phyloP scores from a whole-genome alignment of 2,113 vertebrate genomes.

The Catagonus wagneri region DNA sequence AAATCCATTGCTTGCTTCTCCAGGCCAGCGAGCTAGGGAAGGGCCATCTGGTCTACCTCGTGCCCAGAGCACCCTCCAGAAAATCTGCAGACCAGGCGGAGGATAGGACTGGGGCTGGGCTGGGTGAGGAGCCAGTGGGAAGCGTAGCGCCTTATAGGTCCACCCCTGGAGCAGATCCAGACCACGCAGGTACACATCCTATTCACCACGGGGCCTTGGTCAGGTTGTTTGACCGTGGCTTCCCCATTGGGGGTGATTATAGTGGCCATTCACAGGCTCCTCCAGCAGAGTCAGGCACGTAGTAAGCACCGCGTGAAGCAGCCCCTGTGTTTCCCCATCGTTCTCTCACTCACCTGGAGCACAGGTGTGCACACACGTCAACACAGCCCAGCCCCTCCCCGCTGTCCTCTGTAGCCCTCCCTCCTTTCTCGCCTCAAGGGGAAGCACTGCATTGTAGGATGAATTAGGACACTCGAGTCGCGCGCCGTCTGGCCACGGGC shows the following conservation, averaged over 20 bases:
- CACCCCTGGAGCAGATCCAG: neutral
- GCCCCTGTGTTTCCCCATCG: accelerated
- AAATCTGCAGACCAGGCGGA: neutral
- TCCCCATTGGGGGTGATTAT: accelerated
- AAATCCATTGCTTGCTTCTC: neutral
- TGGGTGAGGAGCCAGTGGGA: neutral
- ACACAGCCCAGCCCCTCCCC: neutral
- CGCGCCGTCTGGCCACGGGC: accelerated
- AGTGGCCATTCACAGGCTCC: accelerated
- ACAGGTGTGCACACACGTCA: accelerated
- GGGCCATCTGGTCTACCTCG: neutral
- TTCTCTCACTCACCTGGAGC: neutral
- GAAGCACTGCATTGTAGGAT: accelerated
- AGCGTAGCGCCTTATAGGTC: accelerated
- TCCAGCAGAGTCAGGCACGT: neutral
- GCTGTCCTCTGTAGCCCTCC: neutral
- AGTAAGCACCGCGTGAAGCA: accelerated
- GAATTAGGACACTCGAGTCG: neutral
- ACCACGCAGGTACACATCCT: accelerated
- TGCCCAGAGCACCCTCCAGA: accelerated
- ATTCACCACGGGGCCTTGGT: neutral
- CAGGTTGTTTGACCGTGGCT: too few relatives aligned
- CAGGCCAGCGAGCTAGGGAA: too few relatives aligned
- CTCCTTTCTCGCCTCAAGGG: neutral
- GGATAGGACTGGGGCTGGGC: neutral